phyloP scores from a whole-genome alignment of 2,797 vertebrate species.

The Coluber constrictor region DNA sequence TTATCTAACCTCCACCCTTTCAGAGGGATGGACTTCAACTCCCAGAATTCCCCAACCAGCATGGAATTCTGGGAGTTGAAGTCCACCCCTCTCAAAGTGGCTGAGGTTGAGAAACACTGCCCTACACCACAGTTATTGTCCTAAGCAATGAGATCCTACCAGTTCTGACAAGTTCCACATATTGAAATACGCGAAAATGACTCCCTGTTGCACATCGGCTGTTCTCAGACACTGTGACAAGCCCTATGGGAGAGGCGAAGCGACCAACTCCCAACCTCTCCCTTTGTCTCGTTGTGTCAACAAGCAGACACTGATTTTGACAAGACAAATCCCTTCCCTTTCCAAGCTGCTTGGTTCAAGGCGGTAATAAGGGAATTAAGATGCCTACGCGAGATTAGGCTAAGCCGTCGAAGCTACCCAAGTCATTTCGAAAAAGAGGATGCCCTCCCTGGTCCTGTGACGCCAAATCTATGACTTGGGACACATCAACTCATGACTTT shows the following conservation, averaged over 20 bases:
- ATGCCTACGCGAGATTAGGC: constrained; percentile 39
- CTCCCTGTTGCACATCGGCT: background rate
- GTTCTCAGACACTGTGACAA: background rate
- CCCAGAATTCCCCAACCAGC: background rate
- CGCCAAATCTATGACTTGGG: fast-evolving
- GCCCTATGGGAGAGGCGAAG: background rate
- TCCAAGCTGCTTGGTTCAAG: constrained; percentile 25
- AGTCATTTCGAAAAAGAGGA: constrained; percentile 11
- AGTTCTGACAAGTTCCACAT: background rate
- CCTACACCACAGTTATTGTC: background rate
- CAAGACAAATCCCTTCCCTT: background rate
- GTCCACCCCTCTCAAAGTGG: background rate
- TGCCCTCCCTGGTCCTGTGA: fast-evolving
- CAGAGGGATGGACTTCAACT: background rate
- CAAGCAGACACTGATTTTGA: background rate
- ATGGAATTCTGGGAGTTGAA: background rate
- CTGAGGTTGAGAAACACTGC: background rate
- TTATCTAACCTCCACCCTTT: background rate
- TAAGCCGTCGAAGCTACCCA: constrained; percentile 41
- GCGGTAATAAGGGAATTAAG: constrained; percentile 40
- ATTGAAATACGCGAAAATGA: background rate
- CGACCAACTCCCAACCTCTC: background rate
- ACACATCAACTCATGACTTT: background rate
- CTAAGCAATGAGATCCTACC: background rate
- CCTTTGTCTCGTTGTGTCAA: background rate